Conservation (phyloP, 2,888 invertebrate species). For the Portevinia maculata region DNA sequence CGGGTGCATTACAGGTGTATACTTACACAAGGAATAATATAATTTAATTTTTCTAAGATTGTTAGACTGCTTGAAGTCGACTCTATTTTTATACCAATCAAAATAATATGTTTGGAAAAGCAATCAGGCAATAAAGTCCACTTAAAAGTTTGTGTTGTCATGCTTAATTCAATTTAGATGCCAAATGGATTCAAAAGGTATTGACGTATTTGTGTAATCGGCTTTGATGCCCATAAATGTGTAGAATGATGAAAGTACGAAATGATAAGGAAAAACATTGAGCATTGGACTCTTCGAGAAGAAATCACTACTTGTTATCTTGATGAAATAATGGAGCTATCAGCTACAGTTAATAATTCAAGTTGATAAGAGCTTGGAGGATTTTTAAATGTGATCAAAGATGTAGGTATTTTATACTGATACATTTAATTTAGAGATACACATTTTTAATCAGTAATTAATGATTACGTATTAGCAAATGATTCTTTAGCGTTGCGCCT, state of each 20-base stretch:
- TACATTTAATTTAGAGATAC: no score
- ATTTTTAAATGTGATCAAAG: no score
- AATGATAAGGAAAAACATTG: constrained; percentile 21
- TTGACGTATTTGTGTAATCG: background rate
- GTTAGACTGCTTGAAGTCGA: constrained; percentile 41
- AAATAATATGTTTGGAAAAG: constrained; percentile 23
- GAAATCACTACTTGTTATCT: background rate
- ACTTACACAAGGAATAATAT: constrained; percentile 13
- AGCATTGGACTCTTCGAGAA: background rate
- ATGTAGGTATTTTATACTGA: no score
- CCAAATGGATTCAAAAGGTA: background rate
- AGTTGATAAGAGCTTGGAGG: no score
- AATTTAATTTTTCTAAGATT: constrained; percentile 20
- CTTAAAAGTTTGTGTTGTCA: background rate
- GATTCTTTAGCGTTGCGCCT: no score
- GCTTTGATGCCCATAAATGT: background rate
- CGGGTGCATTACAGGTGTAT: constrained; percentile 2
- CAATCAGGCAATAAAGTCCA: constrained; percentile 42
- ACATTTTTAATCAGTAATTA: no score
- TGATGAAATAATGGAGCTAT: background rate
- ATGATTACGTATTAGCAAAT: no score
- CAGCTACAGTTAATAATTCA: no score
- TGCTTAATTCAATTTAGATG: constrained; percentile 14
- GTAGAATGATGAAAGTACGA: constrained; percentile 3
- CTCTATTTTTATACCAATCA: constrained; percentile 51